These are phyloP conservation scores for Argyrosomus regius DNA, from an alignment of 2,797 vertebrate species.

Conservation along the genomic window DNA sequence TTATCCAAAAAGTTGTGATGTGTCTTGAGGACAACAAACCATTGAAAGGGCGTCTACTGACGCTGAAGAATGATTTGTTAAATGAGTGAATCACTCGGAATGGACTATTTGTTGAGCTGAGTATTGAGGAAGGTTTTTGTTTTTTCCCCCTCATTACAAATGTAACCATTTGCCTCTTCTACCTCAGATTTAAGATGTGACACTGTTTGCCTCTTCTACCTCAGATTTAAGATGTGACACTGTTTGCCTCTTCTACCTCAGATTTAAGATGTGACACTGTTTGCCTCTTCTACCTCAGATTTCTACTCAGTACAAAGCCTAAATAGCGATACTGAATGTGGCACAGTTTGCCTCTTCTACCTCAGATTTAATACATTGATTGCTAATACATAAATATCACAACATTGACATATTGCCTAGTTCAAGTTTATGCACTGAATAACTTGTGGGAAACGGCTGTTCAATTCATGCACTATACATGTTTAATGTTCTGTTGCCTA, in stretches of 20 bases:
- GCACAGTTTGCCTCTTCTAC: too few relatives aligned
- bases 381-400: too few relatives aligned
- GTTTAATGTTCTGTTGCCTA: too few relatives aligned
- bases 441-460: too few relatives aligned
- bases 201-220: neutral
- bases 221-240: too few relatives aligned
- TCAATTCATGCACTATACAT: too few relatives aligned
- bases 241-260: neutral
- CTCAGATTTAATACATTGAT: too few relatives aligned
- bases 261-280: neutral
- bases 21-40: neutral
- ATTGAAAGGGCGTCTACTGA: neutral
- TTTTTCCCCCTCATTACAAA: neutral
- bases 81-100: neutral
- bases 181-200: neutral
- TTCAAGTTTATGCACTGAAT: too few relatives aligned
- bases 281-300: neutral
- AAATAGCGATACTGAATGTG: too few relatives aligned
- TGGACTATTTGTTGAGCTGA: neutral
- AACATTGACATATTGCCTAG: too few relatives aligned
- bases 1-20: too few relatives aligned
- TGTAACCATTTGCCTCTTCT: neutral
- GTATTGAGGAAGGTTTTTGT: neutral
- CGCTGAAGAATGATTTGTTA: neutral
- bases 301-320: too few relatives aligned